Percentiles rank a stretch among this genome's conserved stretches.
Evolutionary conservation across 2,888 invertebrate genomes (phyloP).

Genomic region (Galerucella pusilla): DNA sequence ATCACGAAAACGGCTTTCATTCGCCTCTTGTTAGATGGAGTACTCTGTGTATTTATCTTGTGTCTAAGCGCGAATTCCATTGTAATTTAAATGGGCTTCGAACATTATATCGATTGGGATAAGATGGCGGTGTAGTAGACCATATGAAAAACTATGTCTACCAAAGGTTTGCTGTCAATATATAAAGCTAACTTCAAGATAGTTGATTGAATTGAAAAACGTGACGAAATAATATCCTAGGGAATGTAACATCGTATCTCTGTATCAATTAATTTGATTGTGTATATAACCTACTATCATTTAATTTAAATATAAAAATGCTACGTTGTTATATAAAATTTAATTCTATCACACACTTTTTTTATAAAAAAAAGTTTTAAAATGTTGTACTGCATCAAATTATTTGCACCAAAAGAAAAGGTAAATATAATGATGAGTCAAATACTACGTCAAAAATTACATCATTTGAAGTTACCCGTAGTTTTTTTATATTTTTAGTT

Average conservation of each 20-base stretch:
- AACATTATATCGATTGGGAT: no score
- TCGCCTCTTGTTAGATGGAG: no score
- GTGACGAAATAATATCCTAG: not conserved
- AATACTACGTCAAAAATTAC: conserved; percentile 37
- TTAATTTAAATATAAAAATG: conserved; percentile 48
- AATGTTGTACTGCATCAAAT: conserved; percentile 51
- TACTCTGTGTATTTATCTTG: no score
- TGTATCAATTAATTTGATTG: conserved; percentile 40
- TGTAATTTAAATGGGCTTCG: no score
- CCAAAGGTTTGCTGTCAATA: not conserved
- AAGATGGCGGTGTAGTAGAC: no score
- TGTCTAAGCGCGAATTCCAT: no score
- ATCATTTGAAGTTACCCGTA: conserved; percentile 30
- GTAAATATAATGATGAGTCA: conserved; percentile 21
- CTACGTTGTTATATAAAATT: conserved; percentile 50
- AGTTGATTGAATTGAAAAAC: not conserved
- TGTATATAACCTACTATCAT: conserved; percentile 44
- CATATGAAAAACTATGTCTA: no score
- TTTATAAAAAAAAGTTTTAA: conserved; percentile 50
- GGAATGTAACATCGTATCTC: conserved; percentile 15
- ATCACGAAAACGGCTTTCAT: no score
- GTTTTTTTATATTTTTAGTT: conserved; percentile 5
- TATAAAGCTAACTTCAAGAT: not conserved
- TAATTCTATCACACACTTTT: conserved; percentile 49
- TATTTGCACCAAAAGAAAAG: conserved; percentile 48